phyloP scores from a whole-genome alignment of 2,113 vertebrate genomes.

The Sarotherodon lohbergeri region DNA sequence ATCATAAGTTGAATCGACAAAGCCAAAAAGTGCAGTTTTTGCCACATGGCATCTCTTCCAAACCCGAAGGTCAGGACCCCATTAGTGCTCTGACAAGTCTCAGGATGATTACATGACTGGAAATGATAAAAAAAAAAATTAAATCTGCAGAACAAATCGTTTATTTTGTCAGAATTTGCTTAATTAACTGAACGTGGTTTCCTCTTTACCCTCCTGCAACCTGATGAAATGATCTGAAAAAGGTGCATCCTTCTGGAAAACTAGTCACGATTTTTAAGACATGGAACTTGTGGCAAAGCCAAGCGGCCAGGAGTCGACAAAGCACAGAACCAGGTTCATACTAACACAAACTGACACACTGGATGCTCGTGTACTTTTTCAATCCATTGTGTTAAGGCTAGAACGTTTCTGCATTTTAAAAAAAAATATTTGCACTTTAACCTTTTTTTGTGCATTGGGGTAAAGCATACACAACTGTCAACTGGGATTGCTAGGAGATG shows the following conservation, averaged over 20 bases:
- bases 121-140: not conserved
- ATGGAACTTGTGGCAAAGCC: not conserved
- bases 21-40: not conserved
- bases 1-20: not conserved
- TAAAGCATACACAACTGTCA: not conserved
- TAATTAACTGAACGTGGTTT: not conserved
- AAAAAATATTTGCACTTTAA: not conserved
- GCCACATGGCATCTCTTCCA: not conserved
- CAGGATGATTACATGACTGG: not conserved
- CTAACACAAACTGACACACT: not conserved
- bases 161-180: not conserved
- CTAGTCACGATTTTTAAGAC: not conserved
- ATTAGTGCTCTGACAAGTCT: not conserved
- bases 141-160: not conserved
- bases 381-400: not conserved
- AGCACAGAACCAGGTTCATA: not conserved
- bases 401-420: not conserved
- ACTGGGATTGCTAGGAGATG: not conserved
- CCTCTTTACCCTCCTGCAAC: not conserved
- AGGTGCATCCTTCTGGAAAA: not conserved
- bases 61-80: not conserved
- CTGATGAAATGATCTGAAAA: not conserved
- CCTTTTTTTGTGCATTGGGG: not conserved
- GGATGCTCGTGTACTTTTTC: not conserved
- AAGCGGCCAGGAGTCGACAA: not conserved